These are phyloP conservation scores for Lepisosteus osseus DNA, from an alignment of 2,113 vertebrate species.

Conservation along the genomic window DNA sequence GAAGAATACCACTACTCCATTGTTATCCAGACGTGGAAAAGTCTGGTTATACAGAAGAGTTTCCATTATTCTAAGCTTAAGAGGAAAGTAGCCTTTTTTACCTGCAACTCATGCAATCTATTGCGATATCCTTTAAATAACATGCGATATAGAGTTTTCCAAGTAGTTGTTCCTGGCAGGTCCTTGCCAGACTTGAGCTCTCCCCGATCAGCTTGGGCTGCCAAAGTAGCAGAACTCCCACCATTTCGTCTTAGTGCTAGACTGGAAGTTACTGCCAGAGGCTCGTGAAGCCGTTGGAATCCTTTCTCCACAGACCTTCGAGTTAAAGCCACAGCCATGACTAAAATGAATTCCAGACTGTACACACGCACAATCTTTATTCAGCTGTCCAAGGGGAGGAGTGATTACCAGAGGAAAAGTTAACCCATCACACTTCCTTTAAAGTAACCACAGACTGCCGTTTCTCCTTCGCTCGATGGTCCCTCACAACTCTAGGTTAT, in stretches of 20 bases:
- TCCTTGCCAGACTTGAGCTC: slow-evolving; percentile 43
- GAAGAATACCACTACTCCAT: too few relatives aligned
- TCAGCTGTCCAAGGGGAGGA: slow-evolving; percentile 36
- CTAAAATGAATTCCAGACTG: slow-evolving; percentile 8
- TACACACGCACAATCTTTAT: slow-evolving; percentile 7
- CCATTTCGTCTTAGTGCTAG: slow-evolving; percentile 4
- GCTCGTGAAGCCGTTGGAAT: background rate
- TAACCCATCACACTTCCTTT: too few relatives aligned
- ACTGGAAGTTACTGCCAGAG: background rate
- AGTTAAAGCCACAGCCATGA: slow-evolving; percentile 42
- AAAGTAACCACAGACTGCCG: too few relatives aligned
- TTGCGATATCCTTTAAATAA: slow-evolving; percentile 52
- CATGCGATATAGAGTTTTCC: slow-evolving; percentile 49
- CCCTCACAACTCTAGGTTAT: too few relatives aligned
- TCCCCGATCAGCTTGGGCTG: slow-evolving; percentile 16
- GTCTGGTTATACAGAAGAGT: too few relatives aligned
- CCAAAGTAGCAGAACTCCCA: slow-evolving; percentile 4
- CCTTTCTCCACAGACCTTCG: slow-evolving; percentile 3
- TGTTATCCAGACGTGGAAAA: too few relatives aligned
- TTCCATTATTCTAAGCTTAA: too few relatives aligned
- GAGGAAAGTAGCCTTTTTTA: slow-evolving; percentile 23
- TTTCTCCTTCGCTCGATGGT: too few relatives aligned
- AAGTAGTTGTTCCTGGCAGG: slow-evolving; percentile 41
- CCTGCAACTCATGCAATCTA: slow-evolving; percentile 64
- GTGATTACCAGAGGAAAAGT: background rate